Evolutionary conservation across 2,797 vertebrate species (phyloP).

Genomic region (Pantherophis vulpinus): DNA sequence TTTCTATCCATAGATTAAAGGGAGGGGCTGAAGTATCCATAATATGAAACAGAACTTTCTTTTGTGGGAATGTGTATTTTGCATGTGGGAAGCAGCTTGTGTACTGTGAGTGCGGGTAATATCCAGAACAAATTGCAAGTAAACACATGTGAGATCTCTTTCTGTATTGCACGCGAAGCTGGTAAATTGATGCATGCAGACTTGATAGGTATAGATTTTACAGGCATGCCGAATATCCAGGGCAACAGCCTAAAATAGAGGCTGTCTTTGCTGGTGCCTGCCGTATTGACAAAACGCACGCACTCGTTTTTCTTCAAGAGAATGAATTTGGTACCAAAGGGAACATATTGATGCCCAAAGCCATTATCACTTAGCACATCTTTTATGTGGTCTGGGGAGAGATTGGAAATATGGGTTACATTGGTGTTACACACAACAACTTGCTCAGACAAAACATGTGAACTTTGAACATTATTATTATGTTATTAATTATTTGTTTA

Average conservation of each 20-base stretch:
- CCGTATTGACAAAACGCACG: neutral
- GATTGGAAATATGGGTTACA: neutral
- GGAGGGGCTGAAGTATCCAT: neutral
- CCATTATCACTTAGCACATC: neutral
- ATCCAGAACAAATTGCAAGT: neutral
- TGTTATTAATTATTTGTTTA: neutral
- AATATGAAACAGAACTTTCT: neutral
- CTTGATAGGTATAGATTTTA: neutral
- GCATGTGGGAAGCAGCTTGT: neutral
- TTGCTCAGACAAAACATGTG: neutral
- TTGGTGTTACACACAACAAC: neutral
- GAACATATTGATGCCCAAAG: neutral
- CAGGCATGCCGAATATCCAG: neutral
- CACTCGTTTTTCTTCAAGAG: neutral
- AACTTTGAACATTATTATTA: neutral
- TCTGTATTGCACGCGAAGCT: neutral
- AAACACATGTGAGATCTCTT: neutral
- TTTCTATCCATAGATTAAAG: neutral
- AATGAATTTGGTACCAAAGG: neutral
- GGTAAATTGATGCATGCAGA: neutral
- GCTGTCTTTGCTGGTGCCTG: neutral
- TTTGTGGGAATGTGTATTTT: neutral
- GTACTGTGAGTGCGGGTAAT: neutral
- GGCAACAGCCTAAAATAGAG: neutral
- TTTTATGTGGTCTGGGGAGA: neutral